Conservation (phyloP, 2,888 invertebrate genomes). For the Nebria salina region DNA sequence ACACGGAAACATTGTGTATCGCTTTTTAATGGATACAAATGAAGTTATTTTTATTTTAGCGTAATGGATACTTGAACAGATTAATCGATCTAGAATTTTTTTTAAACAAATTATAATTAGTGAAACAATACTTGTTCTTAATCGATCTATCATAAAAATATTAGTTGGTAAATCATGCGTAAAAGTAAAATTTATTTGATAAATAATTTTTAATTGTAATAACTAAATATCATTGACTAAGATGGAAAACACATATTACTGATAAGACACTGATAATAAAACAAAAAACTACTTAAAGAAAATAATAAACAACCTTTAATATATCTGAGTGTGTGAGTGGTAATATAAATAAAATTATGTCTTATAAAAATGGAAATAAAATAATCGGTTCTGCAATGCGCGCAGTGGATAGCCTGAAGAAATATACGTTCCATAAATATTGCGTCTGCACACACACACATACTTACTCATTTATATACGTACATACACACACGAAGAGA, state of each 20-base stretch:
- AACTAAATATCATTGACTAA: too few relatives aligned
- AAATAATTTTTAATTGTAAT: too few relatives aligned
- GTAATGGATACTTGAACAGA: too few relatives aligned
- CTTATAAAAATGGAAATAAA: slow-evolving; percentile 1
- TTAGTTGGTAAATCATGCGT: too few relatives aligned
- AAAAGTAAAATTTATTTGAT: too few relatives aligned
- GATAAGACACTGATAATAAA: neutral
- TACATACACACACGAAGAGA: too few relatives aligned
- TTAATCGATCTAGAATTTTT: neutral
- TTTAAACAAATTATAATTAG: neutral
- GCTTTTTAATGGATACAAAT: too few relatives aligned
- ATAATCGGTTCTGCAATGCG: neutral
- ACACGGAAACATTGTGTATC: neutral
- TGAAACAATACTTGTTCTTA: neutral
- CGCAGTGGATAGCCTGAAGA: neutral
- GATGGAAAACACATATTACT: too few relatives aligned
- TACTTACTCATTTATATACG: too few relatives aligned
- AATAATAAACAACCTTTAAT: neutral
- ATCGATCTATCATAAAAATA: neutral
- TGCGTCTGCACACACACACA: neutral
- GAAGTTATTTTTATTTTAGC: too few relatives aligned
- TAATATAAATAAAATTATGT: slow-evolving; percentile 1
- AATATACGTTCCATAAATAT: neutral
- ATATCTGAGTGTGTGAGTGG: neutral
- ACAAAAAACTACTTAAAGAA: neutral